Base-by-base conservation (phyloP, 23 tunicate species). In the Oikopleura albicans region DNA sequence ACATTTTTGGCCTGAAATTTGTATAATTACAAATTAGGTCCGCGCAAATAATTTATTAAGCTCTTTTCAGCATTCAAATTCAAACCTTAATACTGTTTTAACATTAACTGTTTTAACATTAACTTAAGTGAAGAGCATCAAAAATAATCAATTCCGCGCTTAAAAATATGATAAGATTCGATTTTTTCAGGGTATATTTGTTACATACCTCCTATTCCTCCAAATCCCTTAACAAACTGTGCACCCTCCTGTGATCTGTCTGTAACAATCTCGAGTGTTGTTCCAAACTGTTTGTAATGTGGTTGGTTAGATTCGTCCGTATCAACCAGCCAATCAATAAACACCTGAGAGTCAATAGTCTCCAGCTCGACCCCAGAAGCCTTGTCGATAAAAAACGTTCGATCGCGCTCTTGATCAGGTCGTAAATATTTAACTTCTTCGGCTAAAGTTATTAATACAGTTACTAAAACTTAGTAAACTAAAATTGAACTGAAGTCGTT, bases 171-270 rank as follows among this genome's bases (percentile, higher is more conserved):
- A n/a, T n/a, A n/a, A n/a, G n/a, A n/a, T n/a, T n/a, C n/a, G n/a
- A n/a, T n/a, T n/a, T n/a, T n/a, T n/a, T n/a, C n/a, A n/a, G n/a
- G n/a, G 34, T 29, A 27, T 71, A 28, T 76, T 85, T 85, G n/a
- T n/a, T n/a, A n/a, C n/a, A n/a, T 76, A 86, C 89, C 98, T 27
- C 98, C 98, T 66, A 93, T 93, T 29, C 98, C 98, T 40, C 98
- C 98, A 56, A 93, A 93, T 38, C 98, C 98, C 85, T 93, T 93
- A 31, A 93, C 98, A 90, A 89, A 93, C 59, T 93, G 98, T 0
- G 94, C 88, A 1, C 98, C 98, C 84, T 93, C 98, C 41, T 93
- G 98, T 12, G 97, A 93, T 4, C 98, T 87, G 56, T 93, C 98
- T 0, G 98, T 93, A 4, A 92, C 94, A 75, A 93, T 93, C 59